Percentiles rank a stretch among this genome's conserved stretches.
These are phyloP conservation scores for Synanthedon myopaeformis DNA, from an alignment of 2,888 invertebrate species.

Conservation along the genomic window DNA sequence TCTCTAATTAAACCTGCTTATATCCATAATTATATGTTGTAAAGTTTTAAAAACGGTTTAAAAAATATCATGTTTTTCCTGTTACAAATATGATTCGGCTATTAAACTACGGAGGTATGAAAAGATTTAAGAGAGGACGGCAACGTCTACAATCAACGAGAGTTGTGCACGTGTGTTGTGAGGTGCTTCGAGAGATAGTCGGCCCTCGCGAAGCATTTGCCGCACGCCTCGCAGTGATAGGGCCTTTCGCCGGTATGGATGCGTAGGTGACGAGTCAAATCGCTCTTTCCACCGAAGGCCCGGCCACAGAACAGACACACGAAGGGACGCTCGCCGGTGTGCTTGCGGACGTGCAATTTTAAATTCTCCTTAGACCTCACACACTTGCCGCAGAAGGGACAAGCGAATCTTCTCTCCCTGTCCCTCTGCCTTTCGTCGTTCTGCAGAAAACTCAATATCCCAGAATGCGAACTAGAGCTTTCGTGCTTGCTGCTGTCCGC, in stretches of 20 bases:
- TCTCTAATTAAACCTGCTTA: slow-evolving; percentile 59
- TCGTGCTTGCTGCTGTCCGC: slow-evolving; percentile 59
- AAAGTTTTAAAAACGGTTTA: slow-evolving; percentile 61
- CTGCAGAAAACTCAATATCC: slow-evolving; percentile 74
- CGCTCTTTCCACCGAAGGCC: slow-evolving; percentile 90
- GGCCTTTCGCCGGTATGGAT: slow-evolving; percentile 92
- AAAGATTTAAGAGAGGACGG: slow-evolving; percentile 32
- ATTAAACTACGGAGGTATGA: slow-evolving; percentile 33
- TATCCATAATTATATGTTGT: slow-evolving; percentile 39
- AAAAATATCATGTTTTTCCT: slow-evolving; percentile 63
- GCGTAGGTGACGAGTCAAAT: slow-evolving; percentile 85
- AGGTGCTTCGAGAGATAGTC: slow-evolving; percentile 92
- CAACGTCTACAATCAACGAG: slow-evolving; percentile 56
- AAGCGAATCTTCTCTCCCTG: slow-evolving; percentile 83
- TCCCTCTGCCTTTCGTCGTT: slow-evolving; percentile 68
- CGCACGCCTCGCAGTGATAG: slow-evolving; percentile 92
- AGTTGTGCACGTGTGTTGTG: slow-evolving; percentile 88
- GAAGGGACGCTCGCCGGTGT: slow-evolving; percentile 89
- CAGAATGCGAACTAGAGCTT: slow-evolving; percentile 67
- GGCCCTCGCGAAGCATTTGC: slow-evolving; percentile 90
- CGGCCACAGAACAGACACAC: slow-evolving; percentile 90
- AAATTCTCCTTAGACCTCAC: slow-evolving; percentile 90
- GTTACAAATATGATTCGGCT: slow-evolving; percentile 48
- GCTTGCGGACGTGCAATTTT: slow-evolving; percentile 88
- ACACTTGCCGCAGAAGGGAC: slow-evolving; percentile 91